Base-by-base conservation (phyloP, 2,888 invertebrate genomes). In the Cataglyphis livida region DNA sequence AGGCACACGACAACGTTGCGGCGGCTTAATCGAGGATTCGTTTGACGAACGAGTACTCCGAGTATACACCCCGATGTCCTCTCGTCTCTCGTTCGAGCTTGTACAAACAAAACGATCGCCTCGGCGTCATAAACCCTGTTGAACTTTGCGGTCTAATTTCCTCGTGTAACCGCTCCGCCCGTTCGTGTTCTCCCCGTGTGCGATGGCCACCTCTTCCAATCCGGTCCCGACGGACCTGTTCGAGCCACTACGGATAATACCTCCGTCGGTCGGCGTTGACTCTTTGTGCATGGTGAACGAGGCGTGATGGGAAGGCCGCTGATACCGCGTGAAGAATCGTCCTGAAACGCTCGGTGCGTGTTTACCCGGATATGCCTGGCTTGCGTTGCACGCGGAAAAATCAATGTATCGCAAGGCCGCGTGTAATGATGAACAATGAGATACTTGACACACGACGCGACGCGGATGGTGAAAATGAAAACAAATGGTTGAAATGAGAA, bases 141-240 rank as follows among this genome's bases (percentile, higher is more conserved):
- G 84, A 91, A 92, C 86, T 89, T 91, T 84, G 89, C 87, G 91
- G 88, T 92, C 91, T 91, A 92, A 92, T 92, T 92, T 91, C 91
- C 91, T 90, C 88, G 81, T 84, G 85, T 83, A 83, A 83, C 85
- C 84, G 73, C 73, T 64, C 61, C 65, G 48, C 82, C 76, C 82
- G 41, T 62, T 62, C 66, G 62, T 44, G 44, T 61, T 68, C 82
- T 59, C 7, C 62, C 32, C 32, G 32, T 35, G n/a, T 32, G n/a
- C 7, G 15, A 9, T 0, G 15, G 78, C 75, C 82, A 28, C 35
- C 74, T 70, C 81, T 78, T 81, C 44, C 9, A 32, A 21, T 18
- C 62, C 68, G 25, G 25, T 51, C 70, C 41, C 64, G 76, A 51
- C 28, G 54, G 70, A 59, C 32, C 61, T 74, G 68, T 75, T 62